Base-by-base conservation (phyloP, 1,140 invertebrate species). In the Drosophila saltans region DNA sequence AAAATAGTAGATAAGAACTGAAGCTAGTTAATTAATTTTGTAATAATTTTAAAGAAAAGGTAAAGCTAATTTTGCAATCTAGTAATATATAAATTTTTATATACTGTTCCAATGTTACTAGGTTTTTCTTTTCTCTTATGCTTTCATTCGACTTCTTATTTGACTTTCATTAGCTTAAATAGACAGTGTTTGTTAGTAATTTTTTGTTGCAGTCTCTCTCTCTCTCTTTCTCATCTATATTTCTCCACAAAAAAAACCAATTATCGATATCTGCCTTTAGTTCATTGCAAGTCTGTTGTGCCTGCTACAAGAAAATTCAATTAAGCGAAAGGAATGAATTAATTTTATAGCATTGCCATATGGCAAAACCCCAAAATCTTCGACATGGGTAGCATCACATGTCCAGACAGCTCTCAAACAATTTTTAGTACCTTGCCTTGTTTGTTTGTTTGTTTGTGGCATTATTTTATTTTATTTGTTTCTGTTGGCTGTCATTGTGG, bases 351-450 rank as follows among this genome's bases (percentile, higher is more conserved):
- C 45, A 26, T 52, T 52, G 45, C 21, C 45, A 52, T 52, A 52
- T 52, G 45, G 45, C 45, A 26, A 52, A 10, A 16, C 16, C 16
- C 7, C 45, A 21, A 21, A 52, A 43, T 43, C 45, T 52, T 24
- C 21, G 11, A 43, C 2, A 43, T 43, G 41, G 45, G 8, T 52
- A n/a, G 45, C 45, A 52, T 52, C 45, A 52, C 45, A 52, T 52
- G 45, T 52, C 45, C 45, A 52, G 45, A 52, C 45, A 52, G 45
- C 45, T 52, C 45, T 52, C 45, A 52, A 52, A 52, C 45, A 52
- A 52, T 52, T 52, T 52, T 52, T 52, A 52, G 45, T 52, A 52
- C 45, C 24, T 52, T 52, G 45, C 45, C 24, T 52, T 52, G 45
- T 52, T 52, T n/a, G 16, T 5, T 16, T 16, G 16, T 16, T 16